phyloP scores from a whole-genome alignment of 2,113 vertebrate genomes.

The Mus spicilegus region DNA sequence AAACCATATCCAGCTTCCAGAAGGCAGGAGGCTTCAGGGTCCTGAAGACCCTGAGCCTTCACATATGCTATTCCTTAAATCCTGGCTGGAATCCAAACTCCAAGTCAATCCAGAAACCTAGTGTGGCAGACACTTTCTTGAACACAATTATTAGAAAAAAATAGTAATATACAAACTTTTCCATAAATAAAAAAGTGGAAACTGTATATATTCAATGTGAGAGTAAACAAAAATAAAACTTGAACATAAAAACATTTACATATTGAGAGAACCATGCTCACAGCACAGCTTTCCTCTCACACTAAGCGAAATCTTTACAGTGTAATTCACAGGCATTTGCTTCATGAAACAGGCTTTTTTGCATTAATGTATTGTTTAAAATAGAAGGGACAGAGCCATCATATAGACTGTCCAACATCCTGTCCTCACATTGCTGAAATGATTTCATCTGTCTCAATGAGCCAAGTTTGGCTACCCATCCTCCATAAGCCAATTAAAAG shows the following conservation, averaged over 20 bases:
- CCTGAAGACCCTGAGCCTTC: constrained; percentile 64
- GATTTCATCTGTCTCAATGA: background rate
- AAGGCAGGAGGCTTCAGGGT: constrained; percentile 57
- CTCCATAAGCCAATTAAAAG: background rate
- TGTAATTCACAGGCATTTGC: background rate
- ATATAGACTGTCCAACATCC: background rate
- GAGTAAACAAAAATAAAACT: constrained; percentile 13
- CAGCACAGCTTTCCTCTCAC: background rate
- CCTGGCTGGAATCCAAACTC: constrained; percentile 66
- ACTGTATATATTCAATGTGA: background rate
- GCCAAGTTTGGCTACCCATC: background rate
- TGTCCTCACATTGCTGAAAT: constrained; percentile 61
- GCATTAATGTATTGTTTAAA: constrained; percentile 45
- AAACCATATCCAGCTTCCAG: constrained; percentile 62
- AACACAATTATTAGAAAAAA: constrained; percentile 68
- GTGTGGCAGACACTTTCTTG: constrained; percentile 65
- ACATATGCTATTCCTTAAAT: constrained; percentile 65
- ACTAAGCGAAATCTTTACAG: background rate
- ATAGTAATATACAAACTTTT: constrained; percentile 56
- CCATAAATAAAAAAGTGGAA: constrained; percentile 55
- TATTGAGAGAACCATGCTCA: background rate
- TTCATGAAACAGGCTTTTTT: background rate
- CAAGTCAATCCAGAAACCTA: constrained; percentile 71
- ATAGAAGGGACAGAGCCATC: background rate
- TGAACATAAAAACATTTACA: constrained; percentile 22